A percentile compares a stretch with the other conserved stretches of the same genome.
Evolutionary conservation across 2,888 invertebrate species (phyloP).

Genomic region (Seira musarum): DNA sequence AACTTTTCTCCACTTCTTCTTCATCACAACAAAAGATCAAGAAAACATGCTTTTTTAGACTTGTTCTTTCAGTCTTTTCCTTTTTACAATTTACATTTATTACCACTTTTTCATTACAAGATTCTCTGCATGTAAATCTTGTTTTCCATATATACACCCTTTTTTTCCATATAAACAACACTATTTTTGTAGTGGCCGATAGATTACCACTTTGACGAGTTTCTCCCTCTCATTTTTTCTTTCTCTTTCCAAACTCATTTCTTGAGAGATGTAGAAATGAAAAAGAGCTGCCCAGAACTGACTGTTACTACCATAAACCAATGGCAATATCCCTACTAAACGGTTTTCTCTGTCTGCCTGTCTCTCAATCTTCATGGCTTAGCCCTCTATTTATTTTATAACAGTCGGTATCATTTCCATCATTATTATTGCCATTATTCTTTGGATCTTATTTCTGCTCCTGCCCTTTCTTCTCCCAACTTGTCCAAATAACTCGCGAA

Average conservation of each 20-base stretch:
- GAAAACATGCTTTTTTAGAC: conserved; percentile 51
- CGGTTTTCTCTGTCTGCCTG: no score
- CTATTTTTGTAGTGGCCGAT: background rate
- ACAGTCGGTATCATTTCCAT: no score
- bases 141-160: conserved; percentile 53
- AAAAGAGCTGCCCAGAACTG: background rate
- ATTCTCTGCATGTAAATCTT: conserved; percentile 27
- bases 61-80: conserved; percentile 42
- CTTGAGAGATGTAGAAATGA: background rate
- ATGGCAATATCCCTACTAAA: no score
- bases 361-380: no score
- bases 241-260: no score
- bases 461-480: no score
- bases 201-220: no score
- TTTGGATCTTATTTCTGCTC: no score
- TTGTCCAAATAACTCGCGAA: no score
- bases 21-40: conserved; percentile 28
- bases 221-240: background rate
- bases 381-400: no score
- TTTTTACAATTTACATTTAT: conserved; percentile 42
- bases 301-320: no score
- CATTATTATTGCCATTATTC: no score
- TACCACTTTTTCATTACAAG: conserved; percentile 28
- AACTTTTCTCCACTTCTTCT: conserved; percentile 53
- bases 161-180: conserved; percentile 41